Conservation (phyloP, 2,797 vertebrate species). For the Cryptoblepharus egeriae region DNA sequence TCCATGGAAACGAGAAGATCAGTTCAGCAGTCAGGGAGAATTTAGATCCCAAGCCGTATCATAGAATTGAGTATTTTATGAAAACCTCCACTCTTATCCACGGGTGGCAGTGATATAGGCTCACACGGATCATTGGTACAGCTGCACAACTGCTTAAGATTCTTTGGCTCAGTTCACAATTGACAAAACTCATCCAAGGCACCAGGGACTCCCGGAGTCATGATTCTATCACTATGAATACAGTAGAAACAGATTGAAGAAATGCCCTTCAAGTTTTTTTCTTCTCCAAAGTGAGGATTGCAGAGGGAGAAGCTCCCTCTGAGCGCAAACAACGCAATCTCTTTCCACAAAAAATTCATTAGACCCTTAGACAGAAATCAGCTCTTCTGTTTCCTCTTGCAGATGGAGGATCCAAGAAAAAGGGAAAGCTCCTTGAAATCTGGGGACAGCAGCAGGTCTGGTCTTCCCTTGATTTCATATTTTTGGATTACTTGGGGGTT, state of each 20-base stretch:
- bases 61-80: accelerated
- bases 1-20: neutral
- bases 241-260: neutral
- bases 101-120: neutral
- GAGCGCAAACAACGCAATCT: neutral
- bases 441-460: neutral
- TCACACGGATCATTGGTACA: neutral
- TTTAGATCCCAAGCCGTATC: neutral
- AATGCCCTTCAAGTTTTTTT: neutral
- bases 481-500: slow-evolving; percentile 48
- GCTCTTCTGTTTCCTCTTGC: slow-evolving; percentile 14
- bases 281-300: neutral
- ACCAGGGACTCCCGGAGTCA: accelerated
- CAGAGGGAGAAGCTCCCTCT: neutral
- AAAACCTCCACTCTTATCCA: neutral
- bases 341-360: neutral
- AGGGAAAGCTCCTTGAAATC: neutral
- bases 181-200: accelerated
- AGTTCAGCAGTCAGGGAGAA: neutral
- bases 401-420: slow-evolving; percentile 5
- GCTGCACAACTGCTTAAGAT: neutral
- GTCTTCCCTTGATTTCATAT: slow-evolving; percentile 41
- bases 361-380: neutral
- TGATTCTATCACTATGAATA: neutral
- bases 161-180: neutral